Conservation (phyloP, 2,797 vertebrate genomes). For the Lagorchestes hirsutus region DNA sequence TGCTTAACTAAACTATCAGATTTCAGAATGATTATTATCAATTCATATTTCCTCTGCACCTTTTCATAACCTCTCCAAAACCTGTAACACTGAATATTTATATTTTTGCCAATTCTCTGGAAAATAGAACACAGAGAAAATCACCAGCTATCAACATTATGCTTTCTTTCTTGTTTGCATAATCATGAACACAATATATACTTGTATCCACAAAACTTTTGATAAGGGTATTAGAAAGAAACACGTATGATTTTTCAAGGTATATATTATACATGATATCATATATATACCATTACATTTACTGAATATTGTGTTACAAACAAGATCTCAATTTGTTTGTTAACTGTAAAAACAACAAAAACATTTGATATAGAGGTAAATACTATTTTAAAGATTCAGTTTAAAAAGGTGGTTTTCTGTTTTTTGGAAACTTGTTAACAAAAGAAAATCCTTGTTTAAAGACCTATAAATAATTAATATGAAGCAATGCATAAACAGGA, state of each 20-base stretch:
- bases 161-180: background rate
- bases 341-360: background rate
- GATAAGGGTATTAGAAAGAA: background rate
- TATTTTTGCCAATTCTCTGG: background rate
- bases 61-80: background rate
- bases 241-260: background rate
- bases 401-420: background rate
- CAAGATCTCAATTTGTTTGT: background rate
- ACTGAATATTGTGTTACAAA: background rate
- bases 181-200: background rate
- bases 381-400: no score
- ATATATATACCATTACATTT: background rate
- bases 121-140: background rate
- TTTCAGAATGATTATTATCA: background rate
- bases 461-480: no score
- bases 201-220: background rate
- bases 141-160: background rate
- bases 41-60: background rate
- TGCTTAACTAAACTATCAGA: background rate
- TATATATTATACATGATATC: background rate
- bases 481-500: background rate
- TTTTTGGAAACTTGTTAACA: no score
- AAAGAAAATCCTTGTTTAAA: no score
- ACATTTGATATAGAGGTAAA: no score
- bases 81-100: background rate